These are phyloP conservation scores for Pteropus alecto DNA, from an alignment of 2,113 vertebrate genomes.

Conservation along the genomic window DNA sequence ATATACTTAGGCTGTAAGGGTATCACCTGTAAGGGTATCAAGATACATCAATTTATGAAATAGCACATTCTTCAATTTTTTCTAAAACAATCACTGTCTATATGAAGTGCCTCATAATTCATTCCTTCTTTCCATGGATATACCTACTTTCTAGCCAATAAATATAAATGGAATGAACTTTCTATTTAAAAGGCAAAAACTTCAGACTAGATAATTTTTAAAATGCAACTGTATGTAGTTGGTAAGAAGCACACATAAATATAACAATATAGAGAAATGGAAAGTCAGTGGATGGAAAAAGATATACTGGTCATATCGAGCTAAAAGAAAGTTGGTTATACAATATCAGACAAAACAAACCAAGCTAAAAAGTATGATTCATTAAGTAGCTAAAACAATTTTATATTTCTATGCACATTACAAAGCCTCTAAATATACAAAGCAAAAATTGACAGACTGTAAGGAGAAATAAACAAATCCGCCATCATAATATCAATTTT, in stretches of 20 bases:
- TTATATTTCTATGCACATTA: not conserved
- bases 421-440: constrained; percentile 2
- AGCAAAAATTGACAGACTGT: not conserved
- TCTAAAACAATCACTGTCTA: not conserved
- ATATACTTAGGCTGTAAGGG: not conserved
- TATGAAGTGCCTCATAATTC: not conserved
- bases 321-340: not conserved
- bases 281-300: not conserved
- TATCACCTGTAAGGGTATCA: not conserved
- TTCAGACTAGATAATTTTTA: not conserved
- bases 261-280: not conserved
- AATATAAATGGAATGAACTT: not conserved
- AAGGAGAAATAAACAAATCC: not conserved
- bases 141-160: not conserved
- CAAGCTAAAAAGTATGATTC: not conserved
- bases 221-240: not conserved
- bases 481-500: not conserved
- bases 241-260: not conserved
- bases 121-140: not conserved
- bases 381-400: not conserved
- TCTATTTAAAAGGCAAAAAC: not conserved
- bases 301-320: not conserved
- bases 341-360: not conserved
- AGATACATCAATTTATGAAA: not conserved
- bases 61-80: not conserved